phyloP scores from a whole-genome alignment of 1,140 invertebrate genomes.

The Drosophila littoralis region DNA sequence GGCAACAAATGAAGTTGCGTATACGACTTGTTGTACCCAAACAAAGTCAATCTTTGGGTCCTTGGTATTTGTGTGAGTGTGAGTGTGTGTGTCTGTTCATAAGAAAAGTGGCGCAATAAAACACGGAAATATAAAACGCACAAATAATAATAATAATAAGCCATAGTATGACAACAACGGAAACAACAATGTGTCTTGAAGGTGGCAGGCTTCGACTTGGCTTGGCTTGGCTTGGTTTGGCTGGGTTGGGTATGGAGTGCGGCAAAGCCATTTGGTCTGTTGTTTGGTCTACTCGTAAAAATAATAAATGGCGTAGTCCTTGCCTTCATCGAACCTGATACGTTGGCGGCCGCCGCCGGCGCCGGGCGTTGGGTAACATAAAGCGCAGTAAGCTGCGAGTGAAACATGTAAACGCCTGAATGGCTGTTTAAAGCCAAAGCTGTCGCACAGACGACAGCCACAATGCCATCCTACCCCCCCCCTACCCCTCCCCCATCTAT shows the following conservation, averaged over 20 bases:
- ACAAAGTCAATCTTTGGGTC: conserved; percentile 53
- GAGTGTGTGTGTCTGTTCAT: conserved; percentile 24
- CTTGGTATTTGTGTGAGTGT: conserved; percentile 18
- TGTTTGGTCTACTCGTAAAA: conserved; percentile 69
- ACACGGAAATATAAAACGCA: conserved; percentile 82
- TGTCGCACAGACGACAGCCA: conserved; percentile 22
- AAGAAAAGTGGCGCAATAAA: conserved; percentile 78
- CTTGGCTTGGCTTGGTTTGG: conserved; percentile 21
- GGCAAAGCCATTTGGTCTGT: conserved; percentile 19
- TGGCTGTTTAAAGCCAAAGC: conserved; percentile 59
- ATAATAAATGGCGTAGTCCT: conserved; percentile 73
- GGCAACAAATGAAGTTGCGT: conserved; percentile 72
- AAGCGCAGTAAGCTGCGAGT: conserved; percentile 58
- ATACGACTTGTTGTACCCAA: conserved; percentile 45
- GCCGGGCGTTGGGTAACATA: conserved; percentile 49
- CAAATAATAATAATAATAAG: conserved; percentile 83
- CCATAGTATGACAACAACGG: conserved; percentile 43
- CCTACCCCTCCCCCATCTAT: background rate
- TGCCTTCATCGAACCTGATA: conserved; percentile 74
- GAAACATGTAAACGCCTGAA: conserved; percentile 60
- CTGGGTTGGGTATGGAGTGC: conserved; percentile 5
- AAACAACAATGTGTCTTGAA: conserved; percentile 57
- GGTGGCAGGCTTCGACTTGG: conserved; percentile 10
- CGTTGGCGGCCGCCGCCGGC: conserved; percentile 19
- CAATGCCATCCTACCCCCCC: conserved; percentile 7